phyloP scores from a whole-genome alignment of 2,797 vertebrate species.

The Paramormyrops hopkinsi region DNA sequence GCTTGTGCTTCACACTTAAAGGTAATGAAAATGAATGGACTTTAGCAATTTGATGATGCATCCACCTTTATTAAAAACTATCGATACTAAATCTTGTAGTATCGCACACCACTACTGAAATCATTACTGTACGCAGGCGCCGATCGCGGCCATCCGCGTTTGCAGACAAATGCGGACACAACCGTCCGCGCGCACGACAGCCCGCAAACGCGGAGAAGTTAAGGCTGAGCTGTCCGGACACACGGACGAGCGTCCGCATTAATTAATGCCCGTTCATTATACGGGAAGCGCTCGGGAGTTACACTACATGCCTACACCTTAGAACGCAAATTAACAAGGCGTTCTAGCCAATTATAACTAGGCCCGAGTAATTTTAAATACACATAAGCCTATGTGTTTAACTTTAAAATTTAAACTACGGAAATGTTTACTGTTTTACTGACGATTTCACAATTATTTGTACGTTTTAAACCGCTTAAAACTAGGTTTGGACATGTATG shows the following conservation, averaged over 20 bases:
- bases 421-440: not conserved
- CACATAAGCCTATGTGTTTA: not conserved
- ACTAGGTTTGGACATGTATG: not conserved
- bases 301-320: not conserved
- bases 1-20: not conserved
- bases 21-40: not conserved
- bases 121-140: not conserved
- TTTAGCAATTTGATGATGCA: not conserved
- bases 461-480: not conserved
- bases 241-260: not conserved
- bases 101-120: not conserved
- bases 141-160: not conserved
- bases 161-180: not conserved
- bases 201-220: not conserved
- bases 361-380: not conserved
- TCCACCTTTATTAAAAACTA: not conserved
- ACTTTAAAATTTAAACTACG: not conserved
- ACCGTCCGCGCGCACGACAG: not conserved
- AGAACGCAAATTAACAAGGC: not conserved
- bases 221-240: not conserved
- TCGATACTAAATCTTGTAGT: not conserved
- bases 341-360: not conserved
- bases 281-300: not conserved
- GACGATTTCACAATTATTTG: not conserved
- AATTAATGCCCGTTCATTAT: not conserved